Evolutionary conservation across 2,113 vertebrate species (phyloP).

Genomic region (Clinocottus analis): DNA sequence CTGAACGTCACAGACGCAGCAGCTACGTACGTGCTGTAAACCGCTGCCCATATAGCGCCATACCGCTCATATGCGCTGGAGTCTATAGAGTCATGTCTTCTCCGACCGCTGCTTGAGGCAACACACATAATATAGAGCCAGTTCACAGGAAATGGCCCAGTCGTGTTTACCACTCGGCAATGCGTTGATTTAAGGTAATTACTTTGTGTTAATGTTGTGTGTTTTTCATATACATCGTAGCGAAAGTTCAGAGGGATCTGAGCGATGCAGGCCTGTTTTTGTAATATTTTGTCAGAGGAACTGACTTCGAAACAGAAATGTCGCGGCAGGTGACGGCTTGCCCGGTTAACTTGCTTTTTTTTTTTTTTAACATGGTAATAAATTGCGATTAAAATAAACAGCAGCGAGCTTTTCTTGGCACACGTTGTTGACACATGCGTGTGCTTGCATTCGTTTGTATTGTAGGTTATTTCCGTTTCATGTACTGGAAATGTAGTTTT

Average conservation of each 20-base stretch:
- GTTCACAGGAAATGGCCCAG: neutral
- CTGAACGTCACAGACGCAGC: neutral
- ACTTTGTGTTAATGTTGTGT: neutral
- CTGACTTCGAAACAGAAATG: neutral
- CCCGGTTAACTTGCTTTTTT: no score
- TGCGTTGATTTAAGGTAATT: slow-evolving; percentile 5
- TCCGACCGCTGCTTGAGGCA: neutral
- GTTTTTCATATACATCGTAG: neutral
- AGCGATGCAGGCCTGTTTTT: neutral
- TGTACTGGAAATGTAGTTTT: neutral
- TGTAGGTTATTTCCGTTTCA: neutral
- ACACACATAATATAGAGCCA: neutral
- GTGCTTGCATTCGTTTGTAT: neutral
- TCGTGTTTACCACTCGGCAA: neutral
- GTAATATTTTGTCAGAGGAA: neutral
- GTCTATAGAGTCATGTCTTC: neutral
- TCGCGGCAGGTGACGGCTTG: neutral
- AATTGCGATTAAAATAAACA: slow-evolving; percentile 12
- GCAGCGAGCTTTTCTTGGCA: neutral
- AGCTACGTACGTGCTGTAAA: neutral
- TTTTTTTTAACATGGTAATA: neutral
- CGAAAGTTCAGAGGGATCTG: neutral
- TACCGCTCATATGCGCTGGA: neutral
- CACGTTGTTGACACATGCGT: neutral
- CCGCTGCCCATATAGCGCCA: neutral